Evolutionary conservation across 2,797 vertebrate genomes (phyloP).

Genomic region (Acanthurus lineatus): DNA sequence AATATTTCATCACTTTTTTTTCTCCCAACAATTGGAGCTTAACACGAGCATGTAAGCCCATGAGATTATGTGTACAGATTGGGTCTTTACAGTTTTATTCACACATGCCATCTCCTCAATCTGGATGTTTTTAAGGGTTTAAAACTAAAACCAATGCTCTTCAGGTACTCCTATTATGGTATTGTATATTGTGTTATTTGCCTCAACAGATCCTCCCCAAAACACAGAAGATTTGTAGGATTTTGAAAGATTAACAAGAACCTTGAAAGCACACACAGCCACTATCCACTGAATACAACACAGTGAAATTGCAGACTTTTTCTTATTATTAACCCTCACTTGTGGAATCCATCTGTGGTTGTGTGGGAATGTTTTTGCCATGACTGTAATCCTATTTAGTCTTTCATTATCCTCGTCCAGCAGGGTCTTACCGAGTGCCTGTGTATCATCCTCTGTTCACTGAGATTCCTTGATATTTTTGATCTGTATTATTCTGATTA

Average conservation of each 20-base stretch:
- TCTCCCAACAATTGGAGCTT: constrained; percentile 47
- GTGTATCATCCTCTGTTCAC: constrained; percentile 17
- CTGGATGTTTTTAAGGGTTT: constrained; percentile 19
- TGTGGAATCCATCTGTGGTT: constrained; percentile 45
- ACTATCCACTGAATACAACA: constrained; percentile 35
- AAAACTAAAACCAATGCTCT: constrained; percentile 28
- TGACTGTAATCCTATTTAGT: constrained; percentile 63
- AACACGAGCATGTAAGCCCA: constrained; percentile 35
- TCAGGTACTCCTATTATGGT: constrained; percentile 1
- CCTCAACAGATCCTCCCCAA: constrained; percentile 37
- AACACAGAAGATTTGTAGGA: constrained; percentile 40
- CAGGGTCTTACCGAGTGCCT: constrained; percentile 18
- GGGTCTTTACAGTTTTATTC: constrained; percentile 19
- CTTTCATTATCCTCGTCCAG: constrained; percentile 41
- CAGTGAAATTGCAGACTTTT: constrained; percentile 45
- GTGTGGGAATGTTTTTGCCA: constrained; percentile 46
- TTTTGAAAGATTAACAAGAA: constrained; percentile 52
- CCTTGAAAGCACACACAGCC: constrained; percentile 40
- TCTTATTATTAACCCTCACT: constrained; percentile 43
- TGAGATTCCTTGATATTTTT: constrained; percentile 32
- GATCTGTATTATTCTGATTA: constrained; percentile 29
- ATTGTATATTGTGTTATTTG: constrained; percentile 34
- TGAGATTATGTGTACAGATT: constrained; percentile 24
- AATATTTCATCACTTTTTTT: constrained; percentile 57
- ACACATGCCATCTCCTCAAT: background rate